A percentile compares a stretch with the other conserved stretches of the same genome.
phyloP scores from a whole-genome alignment of 2,797 vertebrate genomes.

The Petrocephalus schoutedeni region DNA sequence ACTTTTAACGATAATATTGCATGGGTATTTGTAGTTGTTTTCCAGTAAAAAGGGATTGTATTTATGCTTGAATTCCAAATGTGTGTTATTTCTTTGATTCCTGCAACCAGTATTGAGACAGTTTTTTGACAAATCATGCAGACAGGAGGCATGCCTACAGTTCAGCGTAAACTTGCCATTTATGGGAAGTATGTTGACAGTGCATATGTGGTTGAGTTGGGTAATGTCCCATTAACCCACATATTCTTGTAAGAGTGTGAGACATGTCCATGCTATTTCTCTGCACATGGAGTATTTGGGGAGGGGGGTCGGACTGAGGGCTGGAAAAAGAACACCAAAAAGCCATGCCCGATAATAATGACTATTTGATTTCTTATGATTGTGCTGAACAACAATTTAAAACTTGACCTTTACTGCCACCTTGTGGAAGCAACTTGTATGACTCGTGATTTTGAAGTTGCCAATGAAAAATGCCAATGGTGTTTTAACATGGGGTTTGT shows the following conservation, averaged over 20 bases:
- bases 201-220: no score
- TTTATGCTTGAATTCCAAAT: neutral
- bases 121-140: slow-evolving; percentile 37
- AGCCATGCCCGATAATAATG: neutral
- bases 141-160: slow-evolving; percentile 46
- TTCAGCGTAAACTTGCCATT: no score
- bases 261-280: no score
- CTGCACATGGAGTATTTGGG: no score
- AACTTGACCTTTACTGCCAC: slow-evolving; percentile 33
- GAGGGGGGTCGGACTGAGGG: no score
- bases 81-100: neutral
- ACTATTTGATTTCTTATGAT: neutral
- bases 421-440: slow-evolving; percentile 33
- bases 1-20: no score
- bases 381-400: neutral
- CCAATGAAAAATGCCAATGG: neutral
- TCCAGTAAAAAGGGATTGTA: neutral
- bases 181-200: no score
- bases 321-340: no score
- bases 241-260: no score
- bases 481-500: neutral
- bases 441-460: neutral
- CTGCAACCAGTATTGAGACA: slow-evolving; percentile 27
- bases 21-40: neutral
- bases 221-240: no score